Evolutionary conservation across 2,797 vertebrate genomes (phyloP), one percentile per base, ranked within the genome.

Genomic region (Hydrophis major): DNA sequence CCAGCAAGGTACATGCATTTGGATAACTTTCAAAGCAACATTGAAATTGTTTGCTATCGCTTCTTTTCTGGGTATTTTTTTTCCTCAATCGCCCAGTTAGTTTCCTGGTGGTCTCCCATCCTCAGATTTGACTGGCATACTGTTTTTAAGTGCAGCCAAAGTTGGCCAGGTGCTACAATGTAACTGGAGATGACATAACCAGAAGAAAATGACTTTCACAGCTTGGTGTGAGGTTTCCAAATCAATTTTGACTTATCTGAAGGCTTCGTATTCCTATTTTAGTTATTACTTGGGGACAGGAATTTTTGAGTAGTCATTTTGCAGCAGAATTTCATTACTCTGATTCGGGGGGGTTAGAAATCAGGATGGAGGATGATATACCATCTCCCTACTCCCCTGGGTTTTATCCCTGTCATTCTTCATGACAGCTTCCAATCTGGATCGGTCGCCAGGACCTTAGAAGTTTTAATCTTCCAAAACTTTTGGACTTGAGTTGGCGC

Each of bases 381-480:
- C 32, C 2, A 37, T 37, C 7, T 22, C 32, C 37, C 37, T 0
- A 1, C 1, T 10, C 69, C 57, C 87, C 57, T 74, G 78, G 90
- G 63, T 13, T 95, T 94, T 66, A 93, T 94, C 91, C 89, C 16
- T 91, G 93, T 90, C n/a, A 22, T 90, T 94, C 57, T 28, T 53
- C 69, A 90, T 28, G 94, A 87, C 91, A 53, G 92, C 92, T 95
- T 90, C 28, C 63, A n/a, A 6, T 66, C 4, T 66, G 63, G 28
- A 14, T 66, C 12, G 0, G 12, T n/a, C 12, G 5, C 12, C 12
- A n/a, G 63, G 13, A n/a, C 28, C 63, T 42, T 42, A 66, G 28
- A n/a, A 1, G 28, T 14, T 66, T 66, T 66, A 66, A 0, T 66
- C 63, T 66, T 66, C 11, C 1, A 0, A 0, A 66, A 28, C 4